phyloP scores from a whole-genome alignment of 2,797 vertebrate species.

The Mormyrus proboscirostris region DNA sequence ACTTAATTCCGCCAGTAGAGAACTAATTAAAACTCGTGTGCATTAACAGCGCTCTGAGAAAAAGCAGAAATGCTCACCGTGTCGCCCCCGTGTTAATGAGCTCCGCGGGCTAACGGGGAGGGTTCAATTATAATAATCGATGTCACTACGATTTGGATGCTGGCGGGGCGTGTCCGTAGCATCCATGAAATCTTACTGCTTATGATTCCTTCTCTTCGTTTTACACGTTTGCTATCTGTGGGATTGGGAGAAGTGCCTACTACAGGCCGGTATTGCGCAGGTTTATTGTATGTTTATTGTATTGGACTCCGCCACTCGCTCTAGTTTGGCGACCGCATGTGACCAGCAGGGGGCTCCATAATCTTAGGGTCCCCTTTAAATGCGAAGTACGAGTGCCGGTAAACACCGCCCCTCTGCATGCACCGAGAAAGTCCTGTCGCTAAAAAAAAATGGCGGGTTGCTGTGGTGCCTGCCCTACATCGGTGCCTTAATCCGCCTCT shows the following conservation, averaged over 20 bases:
- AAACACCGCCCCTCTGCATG: background rate
- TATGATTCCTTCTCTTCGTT: background rate
- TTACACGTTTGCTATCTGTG: background rate
- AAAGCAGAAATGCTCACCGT: slow-evolving; percentile 10
- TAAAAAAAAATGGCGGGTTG: background rate
- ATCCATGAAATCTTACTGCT: background rate
- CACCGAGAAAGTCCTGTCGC: slow-evolving; percentile 23
- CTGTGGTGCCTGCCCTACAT: background rate
- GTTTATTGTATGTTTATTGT: too few relatives aligned
- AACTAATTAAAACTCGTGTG: slow-evolving; percentile 30
- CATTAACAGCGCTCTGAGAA: slow-evolving; percentile 30
- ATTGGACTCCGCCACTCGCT: background rate
- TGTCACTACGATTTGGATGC: background rate
- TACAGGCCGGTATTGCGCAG: slow-evolving; percentile 12
- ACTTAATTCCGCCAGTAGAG: slow-evolving; percentile 26
- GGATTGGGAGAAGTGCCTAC: background rate
- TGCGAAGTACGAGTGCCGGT: background rate
- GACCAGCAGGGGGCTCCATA: background rate
- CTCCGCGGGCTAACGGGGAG: slow-evolving; percentile 1
- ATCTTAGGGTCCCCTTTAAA: background rate
- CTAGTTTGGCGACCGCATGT: background rate
- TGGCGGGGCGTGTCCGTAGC: background rate
- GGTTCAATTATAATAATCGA: slow-evolving; percentile 2
- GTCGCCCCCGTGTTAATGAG: slow-evolving; percentile 20
- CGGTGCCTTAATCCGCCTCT: background rate